These are phyloP conservation scores for Dasypus novemcinctus DNA, from an alignment of 2,113 vertebrate genomes.

Conservation along the genomic window DNA sequence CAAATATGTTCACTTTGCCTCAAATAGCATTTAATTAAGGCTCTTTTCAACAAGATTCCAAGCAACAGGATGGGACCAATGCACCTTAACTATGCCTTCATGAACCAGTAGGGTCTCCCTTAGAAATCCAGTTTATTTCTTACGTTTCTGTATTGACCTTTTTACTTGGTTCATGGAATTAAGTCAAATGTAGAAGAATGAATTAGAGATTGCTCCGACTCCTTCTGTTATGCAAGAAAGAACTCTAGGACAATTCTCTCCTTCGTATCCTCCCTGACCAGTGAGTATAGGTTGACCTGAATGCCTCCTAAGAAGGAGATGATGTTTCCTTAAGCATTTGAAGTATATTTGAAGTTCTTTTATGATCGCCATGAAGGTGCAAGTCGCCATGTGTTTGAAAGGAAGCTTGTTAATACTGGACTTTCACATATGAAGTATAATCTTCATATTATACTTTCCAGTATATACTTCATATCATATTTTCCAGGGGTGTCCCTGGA, in stretches of 20 bases:
- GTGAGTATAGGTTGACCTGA: neutral
- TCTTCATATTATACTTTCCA: too few species aligned
- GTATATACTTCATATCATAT: too few species aligned
- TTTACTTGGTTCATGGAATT: neutral
- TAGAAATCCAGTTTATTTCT: neutral
- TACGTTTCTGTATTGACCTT: neutral
- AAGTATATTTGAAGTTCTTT: neutral
- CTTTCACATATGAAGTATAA: neutral
- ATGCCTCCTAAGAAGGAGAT: neutral
- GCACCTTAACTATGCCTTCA: neutral
- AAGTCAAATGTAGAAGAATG: neutral
- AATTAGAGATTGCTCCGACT: neutral
- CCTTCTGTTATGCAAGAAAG: neutral
- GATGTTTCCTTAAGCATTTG: neutral
- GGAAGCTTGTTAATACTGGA: neutral
- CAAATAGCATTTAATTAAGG: neutral
- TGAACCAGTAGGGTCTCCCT: neutral
- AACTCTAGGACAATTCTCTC: neutral
- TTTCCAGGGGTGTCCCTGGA: neutral
- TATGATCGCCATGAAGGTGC: neutral
- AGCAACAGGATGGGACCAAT: neutral
- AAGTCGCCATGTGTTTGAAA: neutral
- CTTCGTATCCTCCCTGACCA: neutral
- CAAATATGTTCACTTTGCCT: neutral
- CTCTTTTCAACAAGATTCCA: neutral